Evolutionary conservation across 2,888 invertebrate genomes (phyloP), one percentile per base, ranked within the genome.

Genomic region (Kryphioiulus occultus): DNA sequence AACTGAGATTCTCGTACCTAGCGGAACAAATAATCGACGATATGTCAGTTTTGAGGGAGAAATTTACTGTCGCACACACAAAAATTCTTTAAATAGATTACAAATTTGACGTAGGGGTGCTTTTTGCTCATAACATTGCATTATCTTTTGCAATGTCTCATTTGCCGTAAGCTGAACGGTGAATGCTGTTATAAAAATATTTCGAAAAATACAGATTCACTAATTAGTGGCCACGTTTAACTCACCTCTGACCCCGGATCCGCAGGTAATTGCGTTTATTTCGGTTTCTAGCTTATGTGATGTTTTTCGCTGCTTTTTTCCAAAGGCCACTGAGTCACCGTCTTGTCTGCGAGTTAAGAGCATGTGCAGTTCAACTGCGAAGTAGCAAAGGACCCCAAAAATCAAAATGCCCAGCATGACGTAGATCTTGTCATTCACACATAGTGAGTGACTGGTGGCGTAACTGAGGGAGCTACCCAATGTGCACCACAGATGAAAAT

Each of bases 401-500:
- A 95, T 92, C 15, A 97, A 93, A 42, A 96, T 95, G 19, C 94
- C 94, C 92, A 96, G 93, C 93, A 97, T 94, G 30, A 97, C 96
- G 92, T 96, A 96, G 0, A 97, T 94, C 93, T 97, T 97, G 95
- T 95, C 95, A 89, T 95, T 93, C 87, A 96, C 96, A 92, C 97
- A 97, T 35, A 97, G 93, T 90, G 96, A 96, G 42, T 96, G 96
- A 90, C 96, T 96, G 92, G 96, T 96, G 0, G 96, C 96, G 91
- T 97, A 97, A 12, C 96, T 96, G 85, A 97, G 95, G 42, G 97
- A 96, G 92, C 97, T 97, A 1, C 97, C 97, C 5, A 95, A 95
- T 87, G 96, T 96, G 92, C 97, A 97, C 97, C 97, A 97, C 9
- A 97, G 94, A 44, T 97, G 94, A 92, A 95, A 97, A 93, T 97